Base-by-base conservation (phyloP, 2,797 vertebrate genomes). In the Hippopotamyrus pictus region DNA sequence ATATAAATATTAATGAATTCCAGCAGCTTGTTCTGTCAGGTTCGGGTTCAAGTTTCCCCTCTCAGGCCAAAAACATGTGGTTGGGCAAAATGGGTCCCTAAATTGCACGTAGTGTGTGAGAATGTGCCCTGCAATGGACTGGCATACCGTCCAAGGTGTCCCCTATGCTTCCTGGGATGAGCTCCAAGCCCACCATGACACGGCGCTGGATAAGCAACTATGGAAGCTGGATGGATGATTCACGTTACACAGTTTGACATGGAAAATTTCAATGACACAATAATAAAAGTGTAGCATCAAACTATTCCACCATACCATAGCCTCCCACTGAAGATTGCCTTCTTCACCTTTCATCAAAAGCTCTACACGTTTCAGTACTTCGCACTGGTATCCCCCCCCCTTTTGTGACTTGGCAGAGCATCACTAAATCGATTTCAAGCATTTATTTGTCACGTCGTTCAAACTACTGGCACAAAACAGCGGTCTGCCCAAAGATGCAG, bases 1-100 rank as follows among this genome's bases (percentile, higher is more conserved):
- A 79, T 79, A 79, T 44, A 79, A 79, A 44, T 79, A 79, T 44
- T 79, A 79, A 79, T 79, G 73, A 79, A 79, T 79, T 79, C 73
- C 73, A 41, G 73, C 37, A 44, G 73, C 65, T 73, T 73, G 25
- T 73, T 73, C 4, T 37, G 25, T 73, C 65, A 33, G 4, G 4
- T 14, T 73, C 29, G 4, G 25, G 65, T 73, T 73, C 65, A 73
- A 2, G 29, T 73, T 73, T 73, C 65, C 11, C 12, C 11, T 69
- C 62, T 73, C 65, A 69, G 29, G 4, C 65, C 65, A 73, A 14
- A 73, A 73, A 73, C 65, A 73, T 73, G 29, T 37, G 65, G 25
- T 14, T 44, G 73, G 73, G 14, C 5, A 79, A 79, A 79, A 19
- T 44, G 17, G 33, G 33, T 79, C 73, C 17, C 33, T 44, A 44